Evolutionary conservation across 1,140 invertebrate genomes (phyloP), one percentile per base, ranked within the genome.

Genomic region (Drosophila persimilis): DNA sequence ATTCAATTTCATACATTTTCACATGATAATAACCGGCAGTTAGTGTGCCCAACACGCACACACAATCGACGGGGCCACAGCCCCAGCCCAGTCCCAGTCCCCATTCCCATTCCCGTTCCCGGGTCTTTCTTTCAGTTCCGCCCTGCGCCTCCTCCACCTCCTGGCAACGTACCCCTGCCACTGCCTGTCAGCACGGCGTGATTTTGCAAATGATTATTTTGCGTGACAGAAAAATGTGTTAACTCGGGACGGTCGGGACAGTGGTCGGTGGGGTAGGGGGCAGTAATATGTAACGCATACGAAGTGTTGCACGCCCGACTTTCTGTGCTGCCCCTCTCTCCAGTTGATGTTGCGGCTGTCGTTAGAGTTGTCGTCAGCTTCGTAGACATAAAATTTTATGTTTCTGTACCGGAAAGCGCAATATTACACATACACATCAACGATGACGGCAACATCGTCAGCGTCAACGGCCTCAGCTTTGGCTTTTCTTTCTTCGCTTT

Each of bases 131-230:
- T 8, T n/a, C 22, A 35, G n/a, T 41, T 15, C 47, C 54, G 13
- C 24, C 35, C 46, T 35, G 15, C 9, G n/a, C 39, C 43, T 24
- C 31, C 20, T 31, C 31, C n/a, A 0, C 45, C 26, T 20, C 56
- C 29, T 31, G 29, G 6, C 26, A 6, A 26, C 6, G 6, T 26
- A 26, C 29, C 15, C 51, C 20, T 20, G 20, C 24, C 24, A 26
- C 54, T 2, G 44, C 24, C 66, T 86, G 80, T 86, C 81, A 80
- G 58, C 73, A 57, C 73, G 54, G 67, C 58, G 81, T 86, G 80
- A 85, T 85, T 85, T 85, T 86, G 80, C 80, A 85, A 85, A 85
- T 80, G 80, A 85, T 86, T 86, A 85, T 86, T 85, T 85, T 85
- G 81, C 81, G 81, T 85, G 81, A 85, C 81, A 85, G 81, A 85